A percentile compares a stretch with the other conserved stretches of the same genome.
Evolutionary conservation across 1,140 invertebrate genomes (phyloP).

Genomic region (Mizuhopecten yessoensis): DNA sequence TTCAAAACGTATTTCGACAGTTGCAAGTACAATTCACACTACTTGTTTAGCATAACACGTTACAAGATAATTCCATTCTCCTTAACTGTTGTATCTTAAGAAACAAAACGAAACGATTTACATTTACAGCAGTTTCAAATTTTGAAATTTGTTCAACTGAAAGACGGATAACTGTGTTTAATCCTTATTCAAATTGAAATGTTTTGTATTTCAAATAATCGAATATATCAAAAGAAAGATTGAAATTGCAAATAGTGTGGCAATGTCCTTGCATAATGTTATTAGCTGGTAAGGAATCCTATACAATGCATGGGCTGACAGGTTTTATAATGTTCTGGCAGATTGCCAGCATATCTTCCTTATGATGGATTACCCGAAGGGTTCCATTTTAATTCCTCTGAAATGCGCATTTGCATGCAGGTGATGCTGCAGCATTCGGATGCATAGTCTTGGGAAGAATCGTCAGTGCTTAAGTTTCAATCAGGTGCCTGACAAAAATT

Average conservation of each 20-base stretch:
- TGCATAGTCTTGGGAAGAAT: neutral
- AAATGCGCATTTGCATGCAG: neutral
- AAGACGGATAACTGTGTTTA: neutral
- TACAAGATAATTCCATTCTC: too few species aligned
- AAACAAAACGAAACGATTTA: too few species aligned
- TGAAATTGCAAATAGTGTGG: neutral
- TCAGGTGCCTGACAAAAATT: neutral
- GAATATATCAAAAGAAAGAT: neutral
- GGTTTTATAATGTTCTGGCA: conserved; percentile 6
- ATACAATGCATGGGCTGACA: conserved; percentile 16
- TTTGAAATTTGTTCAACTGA: neutral
- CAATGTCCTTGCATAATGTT: neutral
- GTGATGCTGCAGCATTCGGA: neutral
- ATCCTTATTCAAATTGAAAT: conserved; percentile 12
- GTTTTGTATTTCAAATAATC: conserved; percentile 15
- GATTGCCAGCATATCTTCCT: neutral
- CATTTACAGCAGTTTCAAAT: too few species aligned
- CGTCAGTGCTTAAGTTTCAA: neutral
- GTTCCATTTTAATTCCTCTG: neutral
- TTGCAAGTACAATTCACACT: too few species aligned
- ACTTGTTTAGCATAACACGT: too few species aligned
- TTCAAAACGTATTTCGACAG: too few species aligned
- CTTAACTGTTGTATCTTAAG: too few species aligned
- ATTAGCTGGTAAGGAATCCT: neutral
- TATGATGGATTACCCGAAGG: neutral